Base-by-base conservation (phyloP, 1,140 invertebrate genomes). In the Sminthurinus signatus region DNA sequence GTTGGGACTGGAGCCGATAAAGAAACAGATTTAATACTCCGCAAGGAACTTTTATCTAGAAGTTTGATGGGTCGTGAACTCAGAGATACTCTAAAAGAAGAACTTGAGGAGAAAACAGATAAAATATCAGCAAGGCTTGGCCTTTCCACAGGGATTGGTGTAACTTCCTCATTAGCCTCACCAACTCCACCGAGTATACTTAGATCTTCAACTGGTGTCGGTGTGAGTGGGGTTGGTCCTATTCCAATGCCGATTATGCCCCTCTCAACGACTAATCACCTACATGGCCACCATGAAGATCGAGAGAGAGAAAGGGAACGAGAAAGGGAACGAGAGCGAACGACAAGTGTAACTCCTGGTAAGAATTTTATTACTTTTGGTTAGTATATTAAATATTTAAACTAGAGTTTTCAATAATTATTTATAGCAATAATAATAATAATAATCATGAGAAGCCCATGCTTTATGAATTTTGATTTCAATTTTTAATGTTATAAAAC, bases 281-380 rank as follows among this genome's bases (percentile, higher is more conserved):
- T 8, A 8, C 32, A 36, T 36, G 5, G 15, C 15, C 32, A 36
- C 15, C 32, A 36, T 36, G 32, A 15, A 36, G 32, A 15, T 5
- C 5, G 32, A 8, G 32, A 15, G 32, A 69, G 74, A 80, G 84
- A n/a, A n/a, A 36, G 32, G 32, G 32, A 36, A 15, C 15, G 32
- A 15, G 32, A 69, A 73, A 80, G 84, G 72, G 39, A 74, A 72
- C 62, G 72, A 69, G 23, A 64, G 70, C n/a, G n/a, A n/a, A n/a
- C n/a, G n/a, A n/a, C n/a, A n/a, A 75, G 78, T 77, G 76, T 80
- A 88, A 74, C 84, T 89, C 75, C 81, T n/a, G n/a, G n/a, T n/a
- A n/a, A n/a, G n/a, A n/a, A n/a, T n/a, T n/a, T n/a, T n/a, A n/a
- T n/a, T n/a, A n/a, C n/a, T n/a, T n/a, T n/a, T n/a, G n/a, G n/a